phyloP scores from a whole-genome alignment of 2,888 invertebrate genomes.

The Lasioglossum marginatum region DNA sequence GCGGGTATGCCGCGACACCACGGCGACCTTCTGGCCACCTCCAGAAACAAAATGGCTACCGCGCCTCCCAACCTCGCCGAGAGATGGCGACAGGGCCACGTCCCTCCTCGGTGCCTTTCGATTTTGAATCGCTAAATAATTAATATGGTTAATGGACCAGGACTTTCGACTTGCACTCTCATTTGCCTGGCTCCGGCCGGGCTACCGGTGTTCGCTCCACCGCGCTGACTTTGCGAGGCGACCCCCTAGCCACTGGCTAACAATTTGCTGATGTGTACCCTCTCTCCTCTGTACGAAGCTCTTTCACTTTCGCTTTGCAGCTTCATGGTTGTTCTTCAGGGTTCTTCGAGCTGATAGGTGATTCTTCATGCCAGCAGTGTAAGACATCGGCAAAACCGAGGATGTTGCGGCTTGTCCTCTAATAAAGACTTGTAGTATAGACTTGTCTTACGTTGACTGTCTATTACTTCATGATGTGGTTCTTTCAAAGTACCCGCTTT shows the following conservation, averaged over 20 bases:
- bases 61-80: conserved; percentile 73
- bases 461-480: not conserved
- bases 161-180: not conserved
- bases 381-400: not conserved
- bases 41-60: conserved; percentile 88
- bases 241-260: not conserved
- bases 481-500: not conserved
- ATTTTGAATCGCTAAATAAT: conserved; percentile 7
- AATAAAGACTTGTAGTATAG: not conserved
- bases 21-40: conserved; percentile 85
- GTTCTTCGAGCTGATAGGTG: not conserved
- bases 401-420: not conserved
- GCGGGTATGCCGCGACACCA: conserved; percentile 85
- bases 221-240: not conserved
- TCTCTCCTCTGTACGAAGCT: not conserved
- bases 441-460: not conserved
- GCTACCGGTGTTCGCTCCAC: not conserved
- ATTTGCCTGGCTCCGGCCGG: not conserved
- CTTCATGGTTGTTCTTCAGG: not conserved
- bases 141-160: not conserved
- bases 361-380: not conserved
- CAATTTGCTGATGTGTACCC: not conserved
- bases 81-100: conserved; percentile 83
- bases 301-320: not conserved
- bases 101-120: conserved; percentile 12